Conservation (phyloP, 2,113 vertebrate species). For the Cephalopterus ornatus region DNA sequence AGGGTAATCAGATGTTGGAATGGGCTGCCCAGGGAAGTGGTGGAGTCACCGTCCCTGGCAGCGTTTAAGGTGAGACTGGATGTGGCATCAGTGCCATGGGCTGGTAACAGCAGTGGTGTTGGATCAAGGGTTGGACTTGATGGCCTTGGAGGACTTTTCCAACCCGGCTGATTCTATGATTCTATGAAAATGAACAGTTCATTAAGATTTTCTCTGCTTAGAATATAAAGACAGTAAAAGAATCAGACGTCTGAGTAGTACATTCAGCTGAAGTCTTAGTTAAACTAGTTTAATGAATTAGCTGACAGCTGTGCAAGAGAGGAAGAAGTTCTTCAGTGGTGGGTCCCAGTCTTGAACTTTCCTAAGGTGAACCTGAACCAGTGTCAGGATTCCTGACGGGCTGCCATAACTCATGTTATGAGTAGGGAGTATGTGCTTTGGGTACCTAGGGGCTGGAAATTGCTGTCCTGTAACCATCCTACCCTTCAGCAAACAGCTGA, state of each 20-base stretch:
- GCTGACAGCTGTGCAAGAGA: neutral
- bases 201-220: neutral
- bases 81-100: too few species aligned
- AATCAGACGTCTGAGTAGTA: neutral
- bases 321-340: too few species aligned
- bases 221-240: neutral
- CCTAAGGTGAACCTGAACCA: neutral
- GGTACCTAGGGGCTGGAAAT: neutral
- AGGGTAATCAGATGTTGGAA: too few species aligned
- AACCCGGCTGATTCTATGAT: too few species aligned
- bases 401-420: neutral
- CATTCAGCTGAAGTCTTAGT: neutral
- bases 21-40: too few species aligned
- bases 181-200: neutral
- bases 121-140: too few species aligned
- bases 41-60: too few species aligned
- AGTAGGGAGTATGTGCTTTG: accelerated
- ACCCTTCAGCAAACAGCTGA: accelerated
- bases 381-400: accelerated
- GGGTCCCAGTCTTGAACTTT: neutral
- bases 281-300: neutral
- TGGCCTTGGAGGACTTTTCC: too few species aligned
- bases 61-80: too few species aligned
- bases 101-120: too few species aligned
- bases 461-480: neutral